Conservation (phyloP, 2,113 vertebrate species). For the Syngnathus floridae region DNA sequence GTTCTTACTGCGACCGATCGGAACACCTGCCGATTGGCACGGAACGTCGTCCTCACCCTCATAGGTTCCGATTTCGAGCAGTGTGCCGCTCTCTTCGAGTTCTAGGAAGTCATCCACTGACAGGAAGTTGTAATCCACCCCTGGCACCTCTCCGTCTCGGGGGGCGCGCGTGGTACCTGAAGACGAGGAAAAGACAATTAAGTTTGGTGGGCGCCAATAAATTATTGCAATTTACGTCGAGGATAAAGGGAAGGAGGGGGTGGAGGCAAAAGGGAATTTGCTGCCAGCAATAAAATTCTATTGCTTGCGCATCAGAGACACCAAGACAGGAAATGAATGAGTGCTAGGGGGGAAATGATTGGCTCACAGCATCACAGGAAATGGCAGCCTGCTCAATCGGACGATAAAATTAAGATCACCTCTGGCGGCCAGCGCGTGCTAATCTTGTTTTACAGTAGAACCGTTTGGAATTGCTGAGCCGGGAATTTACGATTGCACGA, state of each 20-base stretch:
- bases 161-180: conserved; percentile 91
- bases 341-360: background rate
- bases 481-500: conserved; percentile 12
- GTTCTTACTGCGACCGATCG: conserved; percentile 30
- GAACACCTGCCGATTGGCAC: conserved; percentile 39
- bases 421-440: conserved; percentile 7
- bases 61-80: conserved; percentile 94
- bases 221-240: background rate
- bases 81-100: conserved; percentile 85
- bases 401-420: conserved; percentile 38
- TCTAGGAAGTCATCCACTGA: conserved; percentile 88
- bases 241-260: background rate
- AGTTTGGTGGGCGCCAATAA: conserved; percentile 9
- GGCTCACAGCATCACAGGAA: conserved; percentile 23
- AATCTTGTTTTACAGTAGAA: conserved; percentile 24
- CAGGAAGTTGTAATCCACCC: conserved; percentile 95
- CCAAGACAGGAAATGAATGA: conserved; percentile 1
- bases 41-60: conserved; percentile 76
- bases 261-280: background rate
- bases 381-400: conserved; percentile 22
- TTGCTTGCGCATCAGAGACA: conserved; percentile 11
- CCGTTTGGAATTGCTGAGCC: conserved; percentile 14
- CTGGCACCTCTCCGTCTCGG: conserved; percentile 88
- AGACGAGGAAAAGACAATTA: conserved; percentile 8
- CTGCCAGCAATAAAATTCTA: background rate